A percentile compares a stretch with the other conserved stretches of the same genome.
Conservation (phyloP, 2,888 invertebrate genomes). For the Caenorhabditis sp. region DNA sequence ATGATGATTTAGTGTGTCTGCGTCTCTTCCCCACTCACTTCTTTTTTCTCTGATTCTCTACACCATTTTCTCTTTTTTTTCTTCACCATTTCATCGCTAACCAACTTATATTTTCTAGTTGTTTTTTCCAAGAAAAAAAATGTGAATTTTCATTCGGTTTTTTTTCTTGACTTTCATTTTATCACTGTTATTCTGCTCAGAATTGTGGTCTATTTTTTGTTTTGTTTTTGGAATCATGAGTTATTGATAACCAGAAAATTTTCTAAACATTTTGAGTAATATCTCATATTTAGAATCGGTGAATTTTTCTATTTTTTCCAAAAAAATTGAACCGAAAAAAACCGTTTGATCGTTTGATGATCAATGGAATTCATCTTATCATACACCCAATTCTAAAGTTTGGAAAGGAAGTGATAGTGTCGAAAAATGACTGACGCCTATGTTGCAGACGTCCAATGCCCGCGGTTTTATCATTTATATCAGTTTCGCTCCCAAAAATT, state of each 20-base stretch:
- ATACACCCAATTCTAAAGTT: neutral
- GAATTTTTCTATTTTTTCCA: too few relatives aligned
- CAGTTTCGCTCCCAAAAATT: too few relatives aligned
- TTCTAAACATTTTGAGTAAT: too few relatives aligned
- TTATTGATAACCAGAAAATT: too few relatives aligned
- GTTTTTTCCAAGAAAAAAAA: too few relatives aligned
- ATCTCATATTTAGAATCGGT: too few relatives aligned
- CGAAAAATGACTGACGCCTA: neutral
- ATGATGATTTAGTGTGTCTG: constrained; percentile 6
- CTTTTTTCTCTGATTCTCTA: constrained; percentile 9
- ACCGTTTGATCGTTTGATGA: neutral
- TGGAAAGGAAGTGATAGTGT: neutral
- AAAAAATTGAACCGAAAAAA: too few relatives aligned
- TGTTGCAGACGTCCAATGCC: neutral
- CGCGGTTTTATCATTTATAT: too few relatives aligned
- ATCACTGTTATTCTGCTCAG: too few relatives aligned
- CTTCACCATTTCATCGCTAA: neutral
- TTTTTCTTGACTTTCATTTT: neutral
- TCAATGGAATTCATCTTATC: neutral
- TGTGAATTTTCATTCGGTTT: neutral
- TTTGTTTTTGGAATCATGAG: too few relatives aligned
- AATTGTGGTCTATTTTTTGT: too few relatives aligned
- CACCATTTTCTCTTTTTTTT: constrained; percentile 3
- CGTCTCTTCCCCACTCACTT: constrained; percentile 4
- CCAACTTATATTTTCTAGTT: neutral